These are phyloP conservation scores for Athalia circularis DNA, from an alignment of 2,888 invertebrate species.

Conservation along the genomic window DNA sequence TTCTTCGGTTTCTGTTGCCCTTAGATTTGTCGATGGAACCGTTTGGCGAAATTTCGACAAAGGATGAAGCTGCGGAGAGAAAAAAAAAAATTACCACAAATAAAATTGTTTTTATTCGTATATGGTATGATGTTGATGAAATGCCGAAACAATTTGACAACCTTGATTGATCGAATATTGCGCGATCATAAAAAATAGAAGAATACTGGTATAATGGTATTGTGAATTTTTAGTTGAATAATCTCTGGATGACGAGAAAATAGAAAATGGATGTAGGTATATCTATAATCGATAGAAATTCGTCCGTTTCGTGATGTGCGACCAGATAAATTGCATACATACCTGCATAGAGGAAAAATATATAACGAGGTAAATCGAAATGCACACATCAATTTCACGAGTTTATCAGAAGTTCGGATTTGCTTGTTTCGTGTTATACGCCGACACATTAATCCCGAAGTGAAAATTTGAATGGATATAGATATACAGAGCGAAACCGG, in stretches of 20 bases:
- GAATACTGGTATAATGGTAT: too few relatives aligned
- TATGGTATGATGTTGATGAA: background rate
- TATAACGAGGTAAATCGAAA: slow-evolving; percentile 19
- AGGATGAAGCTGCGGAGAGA: background rate
- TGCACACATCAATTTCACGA: slow-evolving; percentile 37
- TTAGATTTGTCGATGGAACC: background rate
- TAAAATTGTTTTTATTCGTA: background rate
- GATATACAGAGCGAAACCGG: background rate
- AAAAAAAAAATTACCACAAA: background rate
- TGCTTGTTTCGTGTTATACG: slow-evolving; percentile 19
- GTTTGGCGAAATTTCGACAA: background rate
- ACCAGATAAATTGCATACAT: slow-evolving; percentile 20
- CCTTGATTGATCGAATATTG: too few relatives aligned
- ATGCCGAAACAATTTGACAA: too few relatives aligned
- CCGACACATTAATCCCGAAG: slow-evolving; percentile 33
- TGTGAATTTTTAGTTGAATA: too few relatives aligned
- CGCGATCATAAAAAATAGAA: too few relatives aligned
- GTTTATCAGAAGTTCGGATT: slow-evolving; percentile 9
- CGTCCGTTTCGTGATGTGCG: background rate
- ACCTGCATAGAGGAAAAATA: background rate
- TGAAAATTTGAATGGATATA: slow-evolving; percentile 19
- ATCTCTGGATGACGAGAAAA: background rate
- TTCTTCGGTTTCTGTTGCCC: background rate
- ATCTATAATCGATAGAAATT: slow-evolving; percentile 7
- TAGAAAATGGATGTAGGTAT: slow-evolving; percentile 9